These are phyloP conservation scores for Pogonocherus hispidulus DNA, from an alignment of 2,888 invertebrate genomes.

Conservation along the genomic window DNA sequence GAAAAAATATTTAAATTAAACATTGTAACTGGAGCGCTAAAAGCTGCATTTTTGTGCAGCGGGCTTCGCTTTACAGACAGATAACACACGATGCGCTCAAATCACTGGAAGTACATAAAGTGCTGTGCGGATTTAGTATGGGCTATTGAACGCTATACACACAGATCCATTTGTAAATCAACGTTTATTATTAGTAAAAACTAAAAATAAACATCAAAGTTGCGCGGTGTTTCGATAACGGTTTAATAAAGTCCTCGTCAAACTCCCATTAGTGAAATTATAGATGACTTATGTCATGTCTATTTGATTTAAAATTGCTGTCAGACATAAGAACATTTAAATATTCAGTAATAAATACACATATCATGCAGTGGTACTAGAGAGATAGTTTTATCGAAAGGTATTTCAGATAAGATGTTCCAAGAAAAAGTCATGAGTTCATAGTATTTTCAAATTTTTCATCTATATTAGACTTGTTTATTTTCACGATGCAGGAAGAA, in stretches of 20 bases:
- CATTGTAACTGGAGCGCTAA: background rate
- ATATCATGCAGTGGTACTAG: too few species aligned
- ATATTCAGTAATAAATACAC: too few species aligned
- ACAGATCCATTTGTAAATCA: slow-evolving; percentile 3
- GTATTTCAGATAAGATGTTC: too few species aligned
- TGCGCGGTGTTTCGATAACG: slow-evolving; percentile 6
- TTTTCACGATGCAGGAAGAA: too few species aligned
- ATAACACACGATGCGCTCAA: background rate
- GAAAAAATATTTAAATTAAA: background rate
- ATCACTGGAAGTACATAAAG: slow-evolving; percentile 1
- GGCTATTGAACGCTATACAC: background rate
- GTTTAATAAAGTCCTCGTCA: slow-evolving; percentile 26
- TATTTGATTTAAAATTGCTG: too few species aligned
- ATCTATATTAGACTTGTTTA: too few species aligned
- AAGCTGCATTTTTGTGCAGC: background rate
- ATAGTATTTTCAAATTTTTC: too few species aligned
- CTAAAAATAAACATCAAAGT: slow-evolving; percentile 33
- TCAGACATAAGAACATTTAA: too few species aligned
- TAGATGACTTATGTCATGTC: slow-evolving; percentile 16
- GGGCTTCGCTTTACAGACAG: background rate
- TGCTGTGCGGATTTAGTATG: background rate
- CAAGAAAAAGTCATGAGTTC: too few species aligned
- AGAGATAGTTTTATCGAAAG: too few species aligned
- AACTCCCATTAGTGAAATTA: slow-evolving; percentile 17
- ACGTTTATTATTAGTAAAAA: slow-evolving; percentile 22